Evolutionary conservation across 2,797 vertebrate genomes (phyloP).

Genomic region (Lemur catta): DNA sequence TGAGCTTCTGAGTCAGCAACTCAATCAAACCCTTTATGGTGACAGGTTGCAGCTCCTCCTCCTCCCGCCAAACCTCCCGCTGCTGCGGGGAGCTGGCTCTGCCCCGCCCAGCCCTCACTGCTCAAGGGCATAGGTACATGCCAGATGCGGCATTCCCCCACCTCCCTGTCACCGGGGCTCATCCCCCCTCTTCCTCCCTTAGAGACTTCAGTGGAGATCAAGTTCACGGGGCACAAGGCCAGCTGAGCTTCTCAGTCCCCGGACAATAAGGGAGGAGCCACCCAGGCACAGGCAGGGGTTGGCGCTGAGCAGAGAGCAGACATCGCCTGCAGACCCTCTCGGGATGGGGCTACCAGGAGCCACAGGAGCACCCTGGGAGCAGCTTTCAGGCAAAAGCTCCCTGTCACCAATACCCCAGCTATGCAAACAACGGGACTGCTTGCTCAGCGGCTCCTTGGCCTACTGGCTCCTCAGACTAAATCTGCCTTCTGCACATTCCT

Average conservation of each 20-base stretch:
- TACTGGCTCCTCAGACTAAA: conserved; percentile 38
- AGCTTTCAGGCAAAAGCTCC: conserved; percentile 51
- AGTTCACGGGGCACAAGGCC: not conserved
- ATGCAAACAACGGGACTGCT: conserved; percentile 72
- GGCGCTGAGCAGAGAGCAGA: not conserved
- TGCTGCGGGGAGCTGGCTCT: not conserved
- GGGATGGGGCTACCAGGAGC: not conserved
- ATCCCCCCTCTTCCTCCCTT: not conserved
- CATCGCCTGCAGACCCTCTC: not conserved
- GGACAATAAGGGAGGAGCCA: not conserved
- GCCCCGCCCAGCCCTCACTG: not conserved
- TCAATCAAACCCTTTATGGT: not conserved
- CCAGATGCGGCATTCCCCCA: fast-evolving
- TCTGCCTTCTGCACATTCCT: conserved; percentile 64
- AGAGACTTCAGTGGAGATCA: not conserved
- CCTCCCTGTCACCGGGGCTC: not conserved
- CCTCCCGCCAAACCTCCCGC: not conserved
- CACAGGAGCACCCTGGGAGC: not conserved
- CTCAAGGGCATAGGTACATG: not conserved
- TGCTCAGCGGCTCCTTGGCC: conserved; percentile 64
- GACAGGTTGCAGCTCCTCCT: not conserved
- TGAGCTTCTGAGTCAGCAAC: not conserved
- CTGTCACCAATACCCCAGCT: not conserved
- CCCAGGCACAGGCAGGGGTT: not conserved
- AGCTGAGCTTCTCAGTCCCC: not conserved